A percentile compares a stretch with the other conserved stretches of the same genome.
Evolutionary conservation across 2,113 vertebrate species (phyloP).

Genomic region (Rynchops niger): DNA sequence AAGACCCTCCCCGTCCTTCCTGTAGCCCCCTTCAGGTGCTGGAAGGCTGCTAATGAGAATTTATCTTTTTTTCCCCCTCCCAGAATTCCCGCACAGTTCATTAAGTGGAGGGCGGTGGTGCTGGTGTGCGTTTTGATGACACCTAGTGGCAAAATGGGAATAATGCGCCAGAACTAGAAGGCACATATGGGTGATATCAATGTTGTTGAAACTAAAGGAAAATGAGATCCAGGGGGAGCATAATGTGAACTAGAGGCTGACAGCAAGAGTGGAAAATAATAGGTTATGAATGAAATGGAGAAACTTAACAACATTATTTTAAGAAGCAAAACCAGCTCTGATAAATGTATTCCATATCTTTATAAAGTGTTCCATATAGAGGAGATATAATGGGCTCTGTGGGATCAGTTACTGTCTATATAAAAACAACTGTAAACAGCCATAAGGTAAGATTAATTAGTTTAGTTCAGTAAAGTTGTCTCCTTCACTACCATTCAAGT

Average conservation of each 20-base stretch:
- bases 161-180: neutral
- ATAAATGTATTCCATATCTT: neutral
- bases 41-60: neutral
- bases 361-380: neutral
- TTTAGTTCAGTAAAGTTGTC: neutral
- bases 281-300: neutral
- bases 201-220: neutral
- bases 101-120: accelerated
- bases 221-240: neutral
- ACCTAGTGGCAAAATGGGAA: constrained; percentile 7
- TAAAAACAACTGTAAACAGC: neutral
- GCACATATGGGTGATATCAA: accelerated
- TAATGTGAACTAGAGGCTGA: neutral
- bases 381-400: neutral
- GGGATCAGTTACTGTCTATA: neutral
- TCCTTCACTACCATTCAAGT: neutral
- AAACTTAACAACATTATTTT: neutral
- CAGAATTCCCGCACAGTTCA: neutral
- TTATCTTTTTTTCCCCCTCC: neutral
- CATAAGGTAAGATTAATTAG: neutral
- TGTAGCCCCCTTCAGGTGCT: no score
- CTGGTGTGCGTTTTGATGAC: neutral
- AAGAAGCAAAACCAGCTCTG: neutral
- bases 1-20: no score
- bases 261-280: neutral